Percentiles rank a stretch among this genome's conserved stretches.
phyloP scores from a whole-genome alignment of 2,797 vertebrate genomes.

The Delichon dasypus region DNA sequence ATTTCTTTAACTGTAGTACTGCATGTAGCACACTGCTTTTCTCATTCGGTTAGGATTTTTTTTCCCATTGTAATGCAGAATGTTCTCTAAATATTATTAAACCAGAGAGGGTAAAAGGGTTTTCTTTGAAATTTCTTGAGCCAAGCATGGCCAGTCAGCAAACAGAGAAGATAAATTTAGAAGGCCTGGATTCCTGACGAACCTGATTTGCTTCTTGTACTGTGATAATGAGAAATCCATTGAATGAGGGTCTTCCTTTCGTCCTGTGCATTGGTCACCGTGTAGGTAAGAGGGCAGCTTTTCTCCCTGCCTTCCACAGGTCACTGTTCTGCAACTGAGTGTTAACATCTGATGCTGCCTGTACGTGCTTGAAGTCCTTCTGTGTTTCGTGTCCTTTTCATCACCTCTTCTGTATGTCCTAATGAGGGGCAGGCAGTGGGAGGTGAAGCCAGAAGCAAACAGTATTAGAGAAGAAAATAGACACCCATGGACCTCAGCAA shows the following conservation, averaged over 20 bases:
- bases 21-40: neutral
- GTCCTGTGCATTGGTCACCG: neutral
- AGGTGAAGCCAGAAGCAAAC: neutral
- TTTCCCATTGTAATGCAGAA: neutral
- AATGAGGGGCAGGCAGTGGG: rapidly evolving
- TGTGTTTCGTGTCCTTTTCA: neutral
- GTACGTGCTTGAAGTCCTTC: neutral
- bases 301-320: neutral
- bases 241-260: neutral
- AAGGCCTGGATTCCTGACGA: neutral
- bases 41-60: neutral
- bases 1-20: neutral
- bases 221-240: neutral
- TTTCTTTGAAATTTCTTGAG: slow-evolving; percentile 22
- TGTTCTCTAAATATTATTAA: slow-evolving; percentile 7
- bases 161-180: neutral
- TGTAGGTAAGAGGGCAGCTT: neutral
- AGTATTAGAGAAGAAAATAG: neutral
- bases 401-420: neutral
- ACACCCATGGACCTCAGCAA: neutral
- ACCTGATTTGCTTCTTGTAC: neutral
- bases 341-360: neutral
- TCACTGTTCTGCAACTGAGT: neutral
- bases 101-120: neutral
- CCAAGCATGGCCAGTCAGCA: slow-evolving; percentile 23